Evolutionary conservation across 2,797 vertebrate genomes (phyloP), one percentile per base, ranked within the genome.

Genomic region (Crenichthys baileyi): DNA sequence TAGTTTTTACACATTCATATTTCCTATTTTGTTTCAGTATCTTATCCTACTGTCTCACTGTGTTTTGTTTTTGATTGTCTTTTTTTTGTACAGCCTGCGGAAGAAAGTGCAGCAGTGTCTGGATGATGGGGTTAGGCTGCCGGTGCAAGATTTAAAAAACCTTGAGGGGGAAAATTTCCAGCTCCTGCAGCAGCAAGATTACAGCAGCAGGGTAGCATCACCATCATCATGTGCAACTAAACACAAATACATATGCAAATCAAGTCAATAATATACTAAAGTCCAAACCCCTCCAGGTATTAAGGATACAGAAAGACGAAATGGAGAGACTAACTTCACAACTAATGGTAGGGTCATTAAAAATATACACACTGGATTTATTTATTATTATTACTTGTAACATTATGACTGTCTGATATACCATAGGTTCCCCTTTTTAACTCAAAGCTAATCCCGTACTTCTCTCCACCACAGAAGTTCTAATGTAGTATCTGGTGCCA

Each of bases 91-190:
- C 83, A 99, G 98, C 82, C 93, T 99, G 82, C 97, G 98, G 81
- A 96, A 97, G 83, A 99, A 99, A 92, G 98, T 99, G 77, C 97
- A 98, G 94, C 96, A 95, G 91, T 99, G 98, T 90, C 91, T 99
- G 86, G 97, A 97, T 87, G 98, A 99, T 63, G 98, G 98, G 2
- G 96, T 97, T 36, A 95, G 98, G 76, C 92, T 98, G 80, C 97
- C 97, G 22, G 96, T 99, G 95, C 82, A 97, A 92, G 97, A 98
- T 90, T 92, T 97, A 79, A 98, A 97, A 85, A 96, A 96, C 73
- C 96, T 99, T 72, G 97, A 99, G 90, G 95, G 83, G 74, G 97
- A 99, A 88, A 98, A 98, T 81, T 91, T 94, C 65, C 84, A 90
- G 24, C 96, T 99, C 26, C 91, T 95, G 89, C 95, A 97, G 85